Evolutionary conservation across 2,113 vertebrate genomes (phyloP), one percentile per base, ranked within the genome.

Genomic region (Anhinga anhinga): DNA sequence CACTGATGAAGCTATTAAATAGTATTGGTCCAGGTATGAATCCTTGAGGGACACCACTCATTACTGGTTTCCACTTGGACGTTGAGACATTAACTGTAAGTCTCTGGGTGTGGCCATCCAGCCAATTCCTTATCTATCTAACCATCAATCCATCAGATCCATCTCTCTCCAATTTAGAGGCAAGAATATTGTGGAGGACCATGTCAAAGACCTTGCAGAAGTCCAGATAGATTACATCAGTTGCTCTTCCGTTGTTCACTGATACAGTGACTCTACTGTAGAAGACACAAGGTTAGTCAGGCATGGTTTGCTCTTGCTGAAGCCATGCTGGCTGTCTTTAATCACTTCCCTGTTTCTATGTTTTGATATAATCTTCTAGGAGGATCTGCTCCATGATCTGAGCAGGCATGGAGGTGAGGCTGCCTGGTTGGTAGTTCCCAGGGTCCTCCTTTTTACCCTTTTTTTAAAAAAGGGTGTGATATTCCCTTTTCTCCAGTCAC

Each of bases 31-130:
- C 20, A 30, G 42, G 26, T 7, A 25, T 4, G 3, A 34, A 21
- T 59, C 38, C 22, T 49, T 59, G 34, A 61, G 55, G n/a, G 22
- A 1, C 38, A 55, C 5, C 19, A 11, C 9, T n/a, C 1, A 0
- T 56, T n/a, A 15, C 13, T n/a, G 42, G 25, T n/a, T 56, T 77
- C 30, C 56, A 27, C 16, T 23, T 49, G 56, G 16, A 49, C 5
- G 3, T 6, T 23, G 49, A 56, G 26, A 36, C 27, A 26, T 6
- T 15, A 61, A 13, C 29, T 53, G 49, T 22, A 36, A 11, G 5
- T 10, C 18, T 25, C 32, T 27, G 59, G 15, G n/a, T 69, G 17
- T 10, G 3, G 2, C 23, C 36, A 82, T 45, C 23, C 58, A 79
- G 7, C 4, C 56, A 42, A 5, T 50, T 61, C 16, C 14, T 87